These are phyloP conservation scores for Caiman crocodilus DNA, from an alignment of 2,797 vertebrate genomes.

Conservation along the genomic window DNA sequence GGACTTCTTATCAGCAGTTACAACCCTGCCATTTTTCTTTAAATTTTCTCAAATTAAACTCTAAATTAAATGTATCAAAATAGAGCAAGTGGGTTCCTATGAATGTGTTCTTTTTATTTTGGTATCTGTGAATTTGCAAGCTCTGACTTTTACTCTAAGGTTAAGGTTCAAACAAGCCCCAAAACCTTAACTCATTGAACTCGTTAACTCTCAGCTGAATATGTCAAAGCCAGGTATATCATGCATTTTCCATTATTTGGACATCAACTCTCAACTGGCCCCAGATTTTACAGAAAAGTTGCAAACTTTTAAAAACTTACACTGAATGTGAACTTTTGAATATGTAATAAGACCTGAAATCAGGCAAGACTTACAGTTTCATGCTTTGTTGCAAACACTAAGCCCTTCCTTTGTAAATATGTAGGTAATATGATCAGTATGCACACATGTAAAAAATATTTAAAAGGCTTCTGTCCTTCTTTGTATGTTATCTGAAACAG, in stretches of 20 bases:
- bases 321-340: background rate
- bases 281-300: background rate
- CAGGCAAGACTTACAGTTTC: background rate
- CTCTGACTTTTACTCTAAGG: background rate
- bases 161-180: background rate
- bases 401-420: background rate
- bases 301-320: background rate
- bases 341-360: background rate
- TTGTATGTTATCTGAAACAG: background rate
- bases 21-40: background rate
- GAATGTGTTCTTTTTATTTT: background rate
- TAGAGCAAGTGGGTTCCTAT: background rate
- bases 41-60: conserved; percentile 43
- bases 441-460: background rate
- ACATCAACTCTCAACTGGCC: background rate
- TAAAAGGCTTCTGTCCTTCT: background rate
- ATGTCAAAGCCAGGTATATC: background rate
- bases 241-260: background rate
- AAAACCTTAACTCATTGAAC: background rate
- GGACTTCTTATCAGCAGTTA: background rate
- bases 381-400: background rate
- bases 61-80: conserved; percentile 55
- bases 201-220: background rate
- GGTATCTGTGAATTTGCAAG: background rate
- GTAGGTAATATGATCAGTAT: background rate